Conservation (phyloP, 1,140 invertebrate species). For the Caenorhabditis remanei region DNA sequence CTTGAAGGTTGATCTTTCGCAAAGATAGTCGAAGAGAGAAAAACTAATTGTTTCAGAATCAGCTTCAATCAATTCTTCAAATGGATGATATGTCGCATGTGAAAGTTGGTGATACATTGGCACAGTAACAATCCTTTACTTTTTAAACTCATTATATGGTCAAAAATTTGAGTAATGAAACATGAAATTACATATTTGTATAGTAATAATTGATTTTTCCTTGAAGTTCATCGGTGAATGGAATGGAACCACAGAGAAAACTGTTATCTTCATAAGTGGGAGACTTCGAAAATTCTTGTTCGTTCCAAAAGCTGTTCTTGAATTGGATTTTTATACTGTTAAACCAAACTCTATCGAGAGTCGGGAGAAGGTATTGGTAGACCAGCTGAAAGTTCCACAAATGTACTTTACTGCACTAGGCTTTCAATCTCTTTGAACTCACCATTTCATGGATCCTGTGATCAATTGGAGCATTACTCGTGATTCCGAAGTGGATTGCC, state of each 20-base stretch:
- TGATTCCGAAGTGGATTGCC: slow-evolving; percentile 21
- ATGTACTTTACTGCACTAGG: too few species aligned
- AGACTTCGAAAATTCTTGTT: background rate
- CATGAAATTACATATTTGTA: background rate
- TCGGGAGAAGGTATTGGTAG: slow-evolving; percentile 42
- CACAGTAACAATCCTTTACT: background rate
- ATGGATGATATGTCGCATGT: slow-evolving; percentile 56
- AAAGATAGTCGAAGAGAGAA: background rate
- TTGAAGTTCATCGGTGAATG: slow-evolving; percentile 31
- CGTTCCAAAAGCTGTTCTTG: slow-evolving; percentile 28
- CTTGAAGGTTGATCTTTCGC: slow-evolving; percentile 68
- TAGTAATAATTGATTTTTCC: slow-evolving; percentile 26
- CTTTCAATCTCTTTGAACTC: too few species aligned
- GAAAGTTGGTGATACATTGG: background rate
- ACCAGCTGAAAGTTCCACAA: slow-evolving; percentile 4
- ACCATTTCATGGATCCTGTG: slow-evolving; percentile 51
- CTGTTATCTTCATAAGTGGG: slow-evolving; percentile 39
- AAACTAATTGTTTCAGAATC: slow-evolving; percentile 19
- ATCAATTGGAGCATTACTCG: slow-evolving; percentile 6
- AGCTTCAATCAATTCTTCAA: slow-evolving; percentile 51
- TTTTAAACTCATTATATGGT: background rate
- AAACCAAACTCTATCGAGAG: slow-evolving; percentile 19
- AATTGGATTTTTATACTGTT: slow-evolving; percentile 12
- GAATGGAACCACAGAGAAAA: slow-evolving; percentile 19
- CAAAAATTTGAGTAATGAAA: too few species aligned